Conservation (phyloP, 2,113 vertebrate genomes). For the Syngnathoides biaculeatus region DNA sequence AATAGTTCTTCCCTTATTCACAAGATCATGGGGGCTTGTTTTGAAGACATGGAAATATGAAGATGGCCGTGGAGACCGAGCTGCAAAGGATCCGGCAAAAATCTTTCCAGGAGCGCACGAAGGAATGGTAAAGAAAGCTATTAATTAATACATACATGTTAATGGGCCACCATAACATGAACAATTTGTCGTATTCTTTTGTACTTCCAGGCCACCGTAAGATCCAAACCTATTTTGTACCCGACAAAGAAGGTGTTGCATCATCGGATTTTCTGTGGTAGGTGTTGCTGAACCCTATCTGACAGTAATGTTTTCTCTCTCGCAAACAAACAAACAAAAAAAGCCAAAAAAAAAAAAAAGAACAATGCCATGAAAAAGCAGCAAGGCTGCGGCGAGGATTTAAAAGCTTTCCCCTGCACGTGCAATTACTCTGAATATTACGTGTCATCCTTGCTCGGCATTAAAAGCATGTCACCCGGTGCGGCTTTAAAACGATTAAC, state of each 20-base stretch:
- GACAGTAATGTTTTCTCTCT: not conserved
- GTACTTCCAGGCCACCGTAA: no score
- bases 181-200: no score
- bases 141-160: no score
- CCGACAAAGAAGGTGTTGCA: conserved; percentile 1
- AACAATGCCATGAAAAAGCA: conserved; percentile 21
- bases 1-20: not conserved
- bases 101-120: no score
- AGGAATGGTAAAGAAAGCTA: no score
- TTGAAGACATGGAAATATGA: no score
- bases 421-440: conserved; percentile 70
- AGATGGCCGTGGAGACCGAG: no score
- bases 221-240: not conserved
- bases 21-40: no score
- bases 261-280: not conserved
- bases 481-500: conserved; percentile 68
- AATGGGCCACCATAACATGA: no score
- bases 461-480: conserved; percentile 55
- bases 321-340: no score
- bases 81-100: no score
- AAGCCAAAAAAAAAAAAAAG: no score
- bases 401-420: conserved; percentile 51
- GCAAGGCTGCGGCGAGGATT: conserved; percentile 28
- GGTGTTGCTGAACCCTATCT: conserved; percentile 7
- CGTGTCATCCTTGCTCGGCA: conserved; percentile 49